Evolutionary conservation across 2,797 vertebrate genomes (phyloP).

Genomic region (Anguilla obscura): DNA sequence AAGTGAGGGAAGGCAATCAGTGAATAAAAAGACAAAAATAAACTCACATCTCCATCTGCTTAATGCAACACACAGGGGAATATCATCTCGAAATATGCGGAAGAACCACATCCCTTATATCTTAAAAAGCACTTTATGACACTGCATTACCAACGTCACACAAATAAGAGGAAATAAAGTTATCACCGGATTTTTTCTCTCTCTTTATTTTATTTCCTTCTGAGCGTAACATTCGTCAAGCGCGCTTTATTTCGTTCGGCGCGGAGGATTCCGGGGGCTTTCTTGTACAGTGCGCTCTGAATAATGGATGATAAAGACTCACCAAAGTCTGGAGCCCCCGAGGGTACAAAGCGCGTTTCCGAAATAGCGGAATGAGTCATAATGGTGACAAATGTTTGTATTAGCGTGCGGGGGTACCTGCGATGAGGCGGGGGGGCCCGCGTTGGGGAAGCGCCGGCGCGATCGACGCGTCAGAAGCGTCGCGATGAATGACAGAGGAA

Average conservation of each 20-base stretch:
- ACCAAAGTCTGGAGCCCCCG: constrained; percentile 26
- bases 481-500: background rate
- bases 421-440: background rate
- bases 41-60: background rate
- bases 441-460: background rate
- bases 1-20: background rate
- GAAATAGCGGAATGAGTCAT: background rate
- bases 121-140: constrained; percentile 24
- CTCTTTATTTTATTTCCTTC: background rate
- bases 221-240: constrained; percentile 13
- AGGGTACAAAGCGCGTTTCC: constrained; percentile 23
- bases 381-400: constrained; percentile 28
- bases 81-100: constrained; percentile 16
- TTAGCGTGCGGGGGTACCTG: constrained; percentile 6
- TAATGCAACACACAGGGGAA: constrained; percentile 22
- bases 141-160: constrained; percentile 20
- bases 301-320: constrained; percentile 41
- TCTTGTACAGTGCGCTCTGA: constrained; percentile 35
- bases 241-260: background rate
- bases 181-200: background rate
- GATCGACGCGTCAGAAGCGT: background rate
- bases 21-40: background rate
- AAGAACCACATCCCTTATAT: constrained; percentile 31
- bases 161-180: constrained; percentile 22
- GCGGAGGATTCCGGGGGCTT: constrained; percentile 6